phyloP scores from a whole-genome alignment of 2,888 invertebrate genomes.

The Germaria angustata region DNA sequence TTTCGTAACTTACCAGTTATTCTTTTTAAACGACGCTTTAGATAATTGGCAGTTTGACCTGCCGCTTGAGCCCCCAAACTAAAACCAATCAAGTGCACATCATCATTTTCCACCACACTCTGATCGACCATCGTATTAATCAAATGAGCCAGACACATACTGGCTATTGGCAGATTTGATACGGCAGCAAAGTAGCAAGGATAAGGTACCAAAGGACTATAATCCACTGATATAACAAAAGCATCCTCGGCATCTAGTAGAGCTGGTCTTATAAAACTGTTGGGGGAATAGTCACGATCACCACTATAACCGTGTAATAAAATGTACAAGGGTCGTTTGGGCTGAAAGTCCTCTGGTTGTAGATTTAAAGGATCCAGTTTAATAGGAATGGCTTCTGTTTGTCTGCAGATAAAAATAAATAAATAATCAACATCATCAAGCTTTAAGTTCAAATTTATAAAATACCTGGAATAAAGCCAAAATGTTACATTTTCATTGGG shows the following conservation, averaged over 20 bases:
- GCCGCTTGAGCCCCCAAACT: conserved; percentile 84
- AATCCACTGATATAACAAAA: conserved; percentile 84
- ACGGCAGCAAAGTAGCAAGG: conserved; percentile 84
- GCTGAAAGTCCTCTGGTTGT: conserved; percentile 71
- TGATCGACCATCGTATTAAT: conserved; percentile 81
- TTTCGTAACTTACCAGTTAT: conserved; percentile 81
- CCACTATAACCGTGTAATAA: conserved; percentile 85
- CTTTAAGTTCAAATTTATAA: not conserved
- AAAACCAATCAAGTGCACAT: conserved; percentile 84
- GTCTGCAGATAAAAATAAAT: conserved; percentile 60
- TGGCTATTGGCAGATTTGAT: conserved; percentile 82
- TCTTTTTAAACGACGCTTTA: conserved; percentile 81
- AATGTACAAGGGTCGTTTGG: conserved; percentile 81
- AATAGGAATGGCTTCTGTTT: conserved; percentile 79
- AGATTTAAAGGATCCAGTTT: conserved; percentile 78
- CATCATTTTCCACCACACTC: conserved; percentile 79
- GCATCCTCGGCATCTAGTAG: conserved; percentile 82
- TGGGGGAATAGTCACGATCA: conserved; percentile 83
- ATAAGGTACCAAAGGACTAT: conserved; percentile 82
- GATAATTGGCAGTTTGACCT: conserved; percentile 81
- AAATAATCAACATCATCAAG: not conserved
- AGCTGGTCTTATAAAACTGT: conserved; percentile 83
- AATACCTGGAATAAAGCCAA: conserved; percentile 84
- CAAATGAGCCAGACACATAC: conserved; percentile 83
- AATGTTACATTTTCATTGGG: conserved; percentile 84